phyloP scores from a whole-genome alignment of 2,888 invertebrate genomes.

The Saturnia pavonia region DNA sequence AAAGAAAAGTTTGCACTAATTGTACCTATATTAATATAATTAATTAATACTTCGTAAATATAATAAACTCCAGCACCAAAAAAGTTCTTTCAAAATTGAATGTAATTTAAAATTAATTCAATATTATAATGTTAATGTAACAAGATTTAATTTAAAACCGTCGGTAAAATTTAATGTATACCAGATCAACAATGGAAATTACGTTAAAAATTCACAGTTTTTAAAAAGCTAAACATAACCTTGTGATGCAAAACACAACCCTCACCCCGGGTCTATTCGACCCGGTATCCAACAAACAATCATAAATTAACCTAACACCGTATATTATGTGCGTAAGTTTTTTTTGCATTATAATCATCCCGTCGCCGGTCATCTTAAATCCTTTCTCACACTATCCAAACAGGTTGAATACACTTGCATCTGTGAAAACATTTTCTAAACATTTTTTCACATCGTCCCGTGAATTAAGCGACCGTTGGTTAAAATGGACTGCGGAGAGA shows the following conservation, averaged over 20 bases:
- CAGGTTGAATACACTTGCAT: constrained; percentile 69
- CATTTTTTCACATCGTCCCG: constrained; percentile 26
- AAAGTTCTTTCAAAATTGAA: background rate
- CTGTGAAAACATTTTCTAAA: constrained; percentile 27
- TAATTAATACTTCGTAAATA: background rate
- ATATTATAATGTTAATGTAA: background rate
- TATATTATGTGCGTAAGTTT: constrained; percentile 31
- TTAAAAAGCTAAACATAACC: constrained; percentile 27
- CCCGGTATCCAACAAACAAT: constrained; percentile 59
- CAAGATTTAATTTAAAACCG: background rate
- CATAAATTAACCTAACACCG: constrained; percentile 60
- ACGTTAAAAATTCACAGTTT: constrained; percentile 19
- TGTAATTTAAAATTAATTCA: background rate
- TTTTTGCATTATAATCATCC: constrained; percentile 56
- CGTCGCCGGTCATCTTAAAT: constrained; percentile 40
- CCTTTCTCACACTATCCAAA: constrained; percentile 53
- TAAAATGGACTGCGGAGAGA: constrained; percentile 30
- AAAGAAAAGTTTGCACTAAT: background rate
- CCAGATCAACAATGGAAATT: constrained; percentile 21
- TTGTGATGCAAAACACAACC: constrained; percentile 39
- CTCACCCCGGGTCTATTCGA: constrained; percentile 33
- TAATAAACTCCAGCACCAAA: background rate
- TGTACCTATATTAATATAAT: too few relatives aligned
- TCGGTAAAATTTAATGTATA: background rate
- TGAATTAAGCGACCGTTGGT: constrained; percentile 52